phyloP scores from a whole-genome alignment of 2,888 invertebrate species.

The Idaea dimidiata region DNA sequence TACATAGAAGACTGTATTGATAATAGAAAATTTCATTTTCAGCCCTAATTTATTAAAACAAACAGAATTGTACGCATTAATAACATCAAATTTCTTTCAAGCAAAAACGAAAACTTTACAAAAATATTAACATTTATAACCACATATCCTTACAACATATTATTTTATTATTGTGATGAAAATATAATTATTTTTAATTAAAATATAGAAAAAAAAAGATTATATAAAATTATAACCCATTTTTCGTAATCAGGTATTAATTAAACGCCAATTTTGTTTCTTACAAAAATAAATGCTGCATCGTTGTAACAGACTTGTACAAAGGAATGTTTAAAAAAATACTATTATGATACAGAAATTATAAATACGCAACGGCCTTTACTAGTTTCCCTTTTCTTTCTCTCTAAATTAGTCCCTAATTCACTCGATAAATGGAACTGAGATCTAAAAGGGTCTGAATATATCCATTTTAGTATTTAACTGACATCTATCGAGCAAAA shows the following conservation, averaged over 20 bases:
- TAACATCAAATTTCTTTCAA: slow-evolving; percentile 25
- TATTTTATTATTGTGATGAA: slow-evolving; percentile 53
- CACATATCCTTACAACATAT: slow-evolving; percentile 39
- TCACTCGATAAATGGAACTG: no score
- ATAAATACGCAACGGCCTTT: slow-evolving; percentile 55
- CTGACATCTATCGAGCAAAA: no score
- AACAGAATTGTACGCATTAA: slow-evolving; percentile 21
- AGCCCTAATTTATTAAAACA: slow-evolving; percentile 23
- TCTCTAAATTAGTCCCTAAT: no score
- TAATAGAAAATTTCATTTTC: slow-evolving; percentile 43
- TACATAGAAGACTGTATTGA: slow-evolving; percentile 44
- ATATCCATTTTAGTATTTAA: no score
- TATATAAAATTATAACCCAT: neutral
- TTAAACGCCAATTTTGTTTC: slow-evolving; percentile 49
- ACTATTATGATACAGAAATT: slow-evolving; percentile 79
- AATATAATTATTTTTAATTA: slow-evolving; percentile 35
- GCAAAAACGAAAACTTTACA: slow-evolving; percentile 42
- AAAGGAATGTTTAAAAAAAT: slow-evolving; percentile 54
- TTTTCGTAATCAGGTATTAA: neutral
- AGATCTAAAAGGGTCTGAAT: no score
- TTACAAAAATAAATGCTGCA: no score
- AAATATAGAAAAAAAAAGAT: slow-evolving; percentile 39
- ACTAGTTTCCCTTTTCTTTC: no score
- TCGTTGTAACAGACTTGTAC: slow-evolving; percentile 60
- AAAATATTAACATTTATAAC: slow-evolving; percentile 50